phyloP scores from a whole-genome alignment of 2,888 invertebrate genomes.

The Artemia sp. region DNA sequence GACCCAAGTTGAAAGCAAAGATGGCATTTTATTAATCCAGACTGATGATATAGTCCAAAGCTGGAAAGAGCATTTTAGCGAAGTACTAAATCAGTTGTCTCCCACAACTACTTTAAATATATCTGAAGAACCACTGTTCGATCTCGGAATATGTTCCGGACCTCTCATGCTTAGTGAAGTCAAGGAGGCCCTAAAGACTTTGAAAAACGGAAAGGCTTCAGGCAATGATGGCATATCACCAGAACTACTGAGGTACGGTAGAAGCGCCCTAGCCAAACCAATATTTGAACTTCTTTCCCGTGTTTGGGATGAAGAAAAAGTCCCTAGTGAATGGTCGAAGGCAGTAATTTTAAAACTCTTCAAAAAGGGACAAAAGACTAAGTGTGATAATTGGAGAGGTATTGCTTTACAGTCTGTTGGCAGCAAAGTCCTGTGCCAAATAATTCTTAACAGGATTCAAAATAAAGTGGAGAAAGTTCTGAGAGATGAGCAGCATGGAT shows the following conservation, averaged over 20 bases:
- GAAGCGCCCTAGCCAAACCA: neutral
- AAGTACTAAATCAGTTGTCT: too few species aligned
- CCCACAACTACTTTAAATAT: neutral
- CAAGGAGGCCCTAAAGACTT: neutral
- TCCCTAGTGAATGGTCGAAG: neutral
- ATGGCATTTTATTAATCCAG: too few species aligned
- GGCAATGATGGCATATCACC: neutral
- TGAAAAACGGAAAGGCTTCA: neutral
- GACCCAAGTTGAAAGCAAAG: too few species aligned
- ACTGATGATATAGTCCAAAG: too few species aligned
- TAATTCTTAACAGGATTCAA: too few species aligned
- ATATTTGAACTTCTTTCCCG: neutral
- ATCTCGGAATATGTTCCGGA: neutral
- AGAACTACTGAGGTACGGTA: neutral
- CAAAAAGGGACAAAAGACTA: too few species aligned
- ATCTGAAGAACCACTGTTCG: neutral
- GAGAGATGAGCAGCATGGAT: too few species aligned
- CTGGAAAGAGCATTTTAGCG: too few species aligned
- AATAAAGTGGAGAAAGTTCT: too few species aligned
- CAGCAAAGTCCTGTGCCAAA: too few species aligned
- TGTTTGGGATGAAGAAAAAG: slow-evolving; percentile 13
- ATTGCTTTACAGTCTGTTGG: too few species aligned
- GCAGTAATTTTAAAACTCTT: neutral
- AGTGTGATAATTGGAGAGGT: too few species aligned
- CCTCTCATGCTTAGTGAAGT: slow-evolving; percentile 10